These are phyloP conservation scores for Apocheima hispidaria DNA, from an alignment of 2,888 invertebrate species.

Conservation along the genomic window DNA sequence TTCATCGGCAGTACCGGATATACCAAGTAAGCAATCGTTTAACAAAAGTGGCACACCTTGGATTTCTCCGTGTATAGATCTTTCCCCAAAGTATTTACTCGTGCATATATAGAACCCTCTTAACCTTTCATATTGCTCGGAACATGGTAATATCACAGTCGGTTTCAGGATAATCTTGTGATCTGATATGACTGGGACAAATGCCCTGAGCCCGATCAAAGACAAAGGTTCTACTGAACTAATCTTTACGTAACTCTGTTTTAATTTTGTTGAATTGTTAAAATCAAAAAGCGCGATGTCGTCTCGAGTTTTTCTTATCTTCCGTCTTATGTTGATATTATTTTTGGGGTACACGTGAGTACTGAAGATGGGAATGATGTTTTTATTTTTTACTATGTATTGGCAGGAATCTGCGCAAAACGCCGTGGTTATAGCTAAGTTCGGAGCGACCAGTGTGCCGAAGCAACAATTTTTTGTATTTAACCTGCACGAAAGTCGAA, in stretches of 20 bases:
- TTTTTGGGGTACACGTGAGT: slow-evolving; percentile 42
- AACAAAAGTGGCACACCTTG: slow-evolving; percentile 64
- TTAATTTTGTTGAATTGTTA: background rate
- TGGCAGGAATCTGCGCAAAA: slow-evolving; percentile 63
- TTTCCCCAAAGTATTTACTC: slow-evolving; percentile 40
- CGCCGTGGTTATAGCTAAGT: slow-evolving; percentile 60
- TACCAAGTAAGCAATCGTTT: slow-evolving; percentile 56
- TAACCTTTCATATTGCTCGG: slow-evolving; percentile 11
- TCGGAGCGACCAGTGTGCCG: slow-evolving; percentile 58
- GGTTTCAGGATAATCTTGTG: slow-evolving; percentile 44
- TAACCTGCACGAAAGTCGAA: slow-evolving; percentile 54
- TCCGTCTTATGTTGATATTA: background rate
- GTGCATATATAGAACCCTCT: slow-evolving; percentile 58
- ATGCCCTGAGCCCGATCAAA: slow-evolving; percentile 52
- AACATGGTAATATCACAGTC: slow-evolving; percentile 55
- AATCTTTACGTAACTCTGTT: slow-evolving; percentile 42
- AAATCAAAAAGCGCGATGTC: slow-evolving; percentile 11
- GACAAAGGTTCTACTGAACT: slow-evolving; percentile 51
- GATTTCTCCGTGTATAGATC: slow-evolving; percentile 42
- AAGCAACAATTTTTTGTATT: slow-evolving; percentile 54
- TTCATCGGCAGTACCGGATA: slow-evolving; percentile 48
- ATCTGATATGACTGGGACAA: slow-evolving; percentile 50
- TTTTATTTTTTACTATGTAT: slow-evolving; percentile 38
- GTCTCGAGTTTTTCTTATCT: background rate
- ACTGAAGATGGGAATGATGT: slow-evolving; percentile 38